phyloP scores from a whole-genome alignment of 2,113 vertebrate species.

The Aleadryas rufinucha region DNA sequence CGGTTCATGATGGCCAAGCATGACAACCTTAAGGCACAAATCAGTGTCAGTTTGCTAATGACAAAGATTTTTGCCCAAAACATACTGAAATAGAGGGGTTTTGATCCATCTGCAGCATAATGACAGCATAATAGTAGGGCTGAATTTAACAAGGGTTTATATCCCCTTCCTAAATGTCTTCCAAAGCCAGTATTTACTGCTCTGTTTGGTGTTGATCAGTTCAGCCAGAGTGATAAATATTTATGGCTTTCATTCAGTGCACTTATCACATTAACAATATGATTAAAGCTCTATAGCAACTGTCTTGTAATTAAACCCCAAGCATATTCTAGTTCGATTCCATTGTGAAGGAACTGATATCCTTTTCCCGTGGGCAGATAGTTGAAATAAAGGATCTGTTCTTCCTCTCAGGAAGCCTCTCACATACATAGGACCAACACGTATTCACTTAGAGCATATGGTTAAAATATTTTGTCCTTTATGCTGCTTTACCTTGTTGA shows the following conservation, averaged over 20 bases:
- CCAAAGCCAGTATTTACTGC: not conserved
- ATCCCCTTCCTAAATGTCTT: not conserved
- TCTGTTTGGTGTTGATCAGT: not conserved
- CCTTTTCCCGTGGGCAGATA: not conserved
- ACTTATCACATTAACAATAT: not conserved
- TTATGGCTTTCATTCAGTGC: not conserved
- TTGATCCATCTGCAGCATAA: not conserved
- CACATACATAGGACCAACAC: not conserved
- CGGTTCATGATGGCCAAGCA: accelerated
- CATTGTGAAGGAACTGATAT: not conserved
- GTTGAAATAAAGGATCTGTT: not conserved
- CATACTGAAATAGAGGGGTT: not conserved
- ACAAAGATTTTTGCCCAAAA: not conserved
- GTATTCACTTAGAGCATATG: not conserved
- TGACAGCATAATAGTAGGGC: not conserved
- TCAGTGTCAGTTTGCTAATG: not conserved
- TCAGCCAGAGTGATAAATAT: not conserved
- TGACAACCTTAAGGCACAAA: not conserved
- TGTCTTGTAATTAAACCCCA: not conserved
- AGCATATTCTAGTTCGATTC: not conserved
- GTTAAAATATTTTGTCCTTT: not conserved
- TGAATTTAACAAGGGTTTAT: not conserved
- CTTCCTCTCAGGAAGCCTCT: not conserved
- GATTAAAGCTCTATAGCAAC: not conserved
- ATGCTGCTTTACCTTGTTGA: not conserved